These are phyloP conservation scores for Nymphalis c-album DNA, from an alignment of 2,888 invertebrate species.

Conservation along the genomic window DNA sequence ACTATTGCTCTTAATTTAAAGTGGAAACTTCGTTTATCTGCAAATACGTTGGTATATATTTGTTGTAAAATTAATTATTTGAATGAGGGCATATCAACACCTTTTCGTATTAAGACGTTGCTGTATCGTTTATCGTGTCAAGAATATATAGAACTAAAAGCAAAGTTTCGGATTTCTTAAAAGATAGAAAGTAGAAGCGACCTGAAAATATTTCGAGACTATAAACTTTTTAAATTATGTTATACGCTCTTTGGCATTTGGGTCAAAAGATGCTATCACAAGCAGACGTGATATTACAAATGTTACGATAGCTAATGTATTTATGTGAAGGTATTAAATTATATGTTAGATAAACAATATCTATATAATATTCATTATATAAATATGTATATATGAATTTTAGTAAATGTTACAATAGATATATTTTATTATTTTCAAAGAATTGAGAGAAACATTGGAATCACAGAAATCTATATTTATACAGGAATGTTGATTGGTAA, in stretches of 20 bases:
- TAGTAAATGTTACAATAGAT: neutral
- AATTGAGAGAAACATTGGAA: slow-evolving; percentile 21
- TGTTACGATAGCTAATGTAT: slow-evolving; percentile 25
- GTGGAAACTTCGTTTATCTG: neutral
- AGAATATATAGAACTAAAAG: slow-evolving; percentile 24
- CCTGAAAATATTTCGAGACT: slow-evolving; percentile 40
- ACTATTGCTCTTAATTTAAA: too few species aligned
- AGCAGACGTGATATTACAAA: slow-evolving; percentile 21
- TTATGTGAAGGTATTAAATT: slow-evolving; percentile 2
- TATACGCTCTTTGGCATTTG: slow-evolving; percentile 51
- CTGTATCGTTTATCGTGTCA: slow-evolving; percentile 21
- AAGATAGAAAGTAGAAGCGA: slow-evolving; percentile 30
- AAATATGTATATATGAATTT: neutral
- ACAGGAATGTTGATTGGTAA: slow-evolving; percentile 27
- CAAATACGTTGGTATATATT: neutral
- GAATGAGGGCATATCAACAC: slow-evolving; percentile 31
- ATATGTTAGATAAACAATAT: neutral
- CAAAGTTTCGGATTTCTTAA: slow-evolving; percentile 36
- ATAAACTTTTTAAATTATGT: slow-evolving; percentile 52
- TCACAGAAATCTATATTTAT: slow-evolving; percentile 25
- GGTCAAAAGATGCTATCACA: slow-evolving; percentile 51
- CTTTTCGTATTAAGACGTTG: slow-evolving; percentile 25
- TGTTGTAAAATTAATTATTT: slow-evolving; percentile 10
- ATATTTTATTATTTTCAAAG: neutral
- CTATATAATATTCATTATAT: neutral